phyloP scores from a whole-genome alignment of 2,888 invertebrate genomes.

The Mesoligia furuncula region DNA sequence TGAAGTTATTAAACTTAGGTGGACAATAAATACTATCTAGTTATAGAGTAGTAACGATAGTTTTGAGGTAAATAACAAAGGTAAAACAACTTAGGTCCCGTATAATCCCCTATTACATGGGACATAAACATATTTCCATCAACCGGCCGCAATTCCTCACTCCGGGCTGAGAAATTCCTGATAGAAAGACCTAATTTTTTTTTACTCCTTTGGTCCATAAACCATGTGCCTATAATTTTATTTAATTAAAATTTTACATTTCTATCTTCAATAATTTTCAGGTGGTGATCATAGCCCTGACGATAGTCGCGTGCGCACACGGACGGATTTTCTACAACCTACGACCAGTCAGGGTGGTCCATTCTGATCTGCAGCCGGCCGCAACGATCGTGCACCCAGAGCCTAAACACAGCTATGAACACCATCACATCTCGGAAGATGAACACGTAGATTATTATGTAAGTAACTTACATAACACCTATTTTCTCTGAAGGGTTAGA shows the following conservation, averaged over 20 bases:
- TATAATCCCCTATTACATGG: background rate
- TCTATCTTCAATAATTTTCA: constrained; percentile 58
- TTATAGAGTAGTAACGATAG: background rate
- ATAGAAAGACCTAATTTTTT: background rate
- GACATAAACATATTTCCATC: background rate
- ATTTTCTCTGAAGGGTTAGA: background rate
- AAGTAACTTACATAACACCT: constrained; percentile 72
- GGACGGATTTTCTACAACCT: constrained; percentile 71
- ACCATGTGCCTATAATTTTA: background rate
- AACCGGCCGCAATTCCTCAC: background rate
- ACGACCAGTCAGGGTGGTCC: constrained; percentile 67
- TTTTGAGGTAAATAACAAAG: background rate
- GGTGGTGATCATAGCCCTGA: constrained; percentile 76
- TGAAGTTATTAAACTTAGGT: background rate
- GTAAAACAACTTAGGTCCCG: background rate
- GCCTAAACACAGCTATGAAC: constrained; percentile 76
- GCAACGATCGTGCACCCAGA: constrained; percentile 74
- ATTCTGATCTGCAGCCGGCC: constrained; percentile 73
- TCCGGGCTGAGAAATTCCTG: background rate
- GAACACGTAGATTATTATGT: constrained; percentile 92
- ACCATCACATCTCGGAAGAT: constrained; percentile 85
- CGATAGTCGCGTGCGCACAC: constrained; percentile 76
- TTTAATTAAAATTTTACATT: background rate
- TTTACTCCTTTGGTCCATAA: background rate
- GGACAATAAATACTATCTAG: background rate